These are phyloP conservation scores for Sphenopsis melanotis DNA, from an alignment of 2,797 vertebrate species.

Conservation along the genomic window DNA sequence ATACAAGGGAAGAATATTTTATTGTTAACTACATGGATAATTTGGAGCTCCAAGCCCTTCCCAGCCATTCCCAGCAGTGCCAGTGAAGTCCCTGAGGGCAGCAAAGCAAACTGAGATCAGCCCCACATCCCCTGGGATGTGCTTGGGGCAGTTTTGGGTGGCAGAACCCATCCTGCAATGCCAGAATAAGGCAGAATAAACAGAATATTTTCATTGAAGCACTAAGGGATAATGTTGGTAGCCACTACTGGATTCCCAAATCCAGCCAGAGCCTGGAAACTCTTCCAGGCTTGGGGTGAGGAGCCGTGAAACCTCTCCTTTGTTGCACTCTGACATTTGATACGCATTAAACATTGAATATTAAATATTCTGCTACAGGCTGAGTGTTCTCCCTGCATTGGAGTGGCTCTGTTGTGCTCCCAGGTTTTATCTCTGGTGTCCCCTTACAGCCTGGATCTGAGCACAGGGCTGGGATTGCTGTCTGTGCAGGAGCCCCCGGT, in stretches of 20 bases:
- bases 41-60: not conserved
- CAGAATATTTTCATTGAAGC: constrained; percentile 6
- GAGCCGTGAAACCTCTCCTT: not conserved
- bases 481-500: not conserved
- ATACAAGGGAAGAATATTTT: no score
- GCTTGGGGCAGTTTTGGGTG: not conserved
- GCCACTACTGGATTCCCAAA: not conserved
- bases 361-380: constrained; percentile 12
- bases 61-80: accelerated
- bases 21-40: not conserved
- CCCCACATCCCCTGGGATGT: accelerated
- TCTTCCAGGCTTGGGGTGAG: not conserved
- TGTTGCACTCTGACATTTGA: constrained; percentile 52
- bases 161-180: not conserved
- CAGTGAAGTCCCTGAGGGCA: accelerated
- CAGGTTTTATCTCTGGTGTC: constrained; percentile 27
- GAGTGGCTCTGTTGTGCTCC: constrained; percentile 50
- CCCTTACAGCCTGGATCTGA: constrained; percentile 8
- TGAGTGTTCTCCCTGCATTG: not conserved
- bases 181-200: not conserved
- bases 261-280: not conserved
- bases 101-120: not conserved
- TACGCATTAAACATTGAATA: not conserved
- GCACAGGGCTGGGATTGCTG: not conserved
- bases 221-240: not conserved